A percentile compares a stretch with the other conserved stretches of the same genome.
Evolutionary conservation across 2,797 vertebrate species (phyloP).

Genomic region (Myripristis murdjan): DNA sequence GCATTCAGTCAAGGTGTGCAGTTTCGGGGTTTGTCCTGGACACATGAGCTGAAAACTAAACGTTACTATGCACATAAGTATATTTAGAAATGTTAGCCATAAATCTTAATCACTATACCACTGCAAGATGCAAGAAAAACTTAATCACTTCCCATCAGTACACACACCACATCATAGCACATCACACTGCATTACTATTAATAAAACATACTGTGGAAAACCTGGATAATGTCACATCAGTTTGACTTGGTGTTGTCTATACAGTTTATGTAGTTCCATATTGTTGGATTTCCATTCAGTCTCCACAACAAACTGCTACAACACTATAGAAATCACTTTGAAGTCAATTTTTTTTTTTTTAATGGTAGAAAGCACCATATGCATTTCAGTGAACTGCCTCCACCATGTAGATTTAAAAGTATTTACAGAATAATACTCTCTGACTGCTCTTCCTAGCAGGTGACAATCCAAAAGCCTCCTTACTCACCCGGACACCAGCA

Average conservation of each 20-base stretch:
- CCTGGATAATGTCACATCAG: background rate
- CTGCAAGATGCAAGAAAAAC: background rate
- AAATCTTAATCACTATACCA: background rate
- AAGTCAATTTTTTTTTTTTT: too few relatives aligned
- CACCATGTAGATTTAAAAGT: background rate
- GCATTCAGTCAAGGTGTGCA: background rate
- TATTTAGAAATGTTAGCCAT: conserved; percentile 5
- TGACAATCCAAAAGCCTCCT: conserved; percentile 7
- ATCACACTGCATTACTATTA: background rate
- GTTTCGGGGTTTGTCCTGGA: too few relatives aligned
- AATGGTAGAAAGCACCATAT: background rate
- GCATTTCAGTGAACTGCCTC: conserved; percentile 1
- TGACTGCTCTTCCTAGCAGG: background rate
- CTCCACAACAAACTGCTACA: too few relatives aligned
- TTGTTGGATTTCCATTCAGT: conserved; percentile 10
- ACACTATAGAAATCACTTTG: too few relatives aligned
- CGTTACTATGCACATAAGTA: conserved; percentile 7
- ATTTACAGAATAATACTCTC: background rate
- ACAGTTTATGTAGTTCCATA: too few relatives aligned
- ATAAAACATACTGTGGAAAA: background rate
- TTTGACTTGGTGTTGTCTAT: too few relatives aligned
- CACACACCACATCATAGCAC: background rate
- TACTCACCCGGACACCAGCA: conserved; percentile 66
- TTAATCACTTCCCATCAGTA: background rate
- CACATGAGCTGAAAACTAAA: too few relatives aligned